A percentile compares a stretch with the other conserved stretches of the same genome.
Conservation (phyloP, 2,888 invertebrate species). For the Candidula unifasciata region DNA sequence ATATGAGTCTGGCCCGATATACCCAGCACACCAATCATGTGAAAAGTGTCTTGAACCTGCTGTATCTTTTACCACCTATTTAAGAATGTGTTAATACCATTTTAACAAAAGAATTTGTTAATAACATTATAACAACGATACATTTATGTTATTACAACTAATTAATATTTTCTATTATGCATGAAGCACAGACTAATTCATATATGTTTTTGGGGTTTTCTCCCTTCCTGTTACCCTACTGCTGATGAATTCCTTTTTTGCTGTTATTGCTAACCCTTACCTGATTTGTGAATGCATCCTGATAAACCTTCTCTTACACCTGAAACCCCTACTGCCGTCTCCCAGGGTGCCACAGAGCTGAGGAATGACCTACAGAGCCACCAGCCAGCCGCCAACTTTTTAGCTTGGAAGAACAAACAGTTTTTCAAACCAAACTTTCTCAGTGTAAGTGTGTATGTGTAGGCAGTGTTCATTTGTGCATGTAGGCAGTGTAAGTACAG, state of each 20-base stretch:
- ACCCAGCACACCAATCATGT: too few species aligned
- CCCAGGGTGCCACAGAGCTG: constrained; percentile 71
- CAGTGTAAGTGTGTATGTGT: constrained; percentile 67
- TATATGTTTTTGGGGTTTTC: too few species aligned
- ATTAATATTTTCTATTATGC: background rate
- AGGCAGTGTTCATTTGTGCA: background rate
- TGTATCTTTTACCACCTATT: too few species aligned
- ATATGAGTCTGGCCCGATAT: too few species aligned
- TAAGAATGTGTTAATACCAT: too few species aligned
- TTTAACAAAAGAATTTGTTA: too few species aligned
- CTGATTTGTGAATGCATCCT: background rate
- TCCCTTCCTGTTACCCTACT: background rate
- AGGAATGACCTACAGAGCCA: constrained; percentile 66
- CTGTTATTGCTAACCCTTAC: background rate
- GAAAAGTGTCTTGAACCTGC: too few species aligned
- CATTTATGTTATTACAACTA: too few species aligned
- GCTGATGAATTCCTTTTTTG: background rate
- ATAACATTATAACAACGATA: too few species aligned
- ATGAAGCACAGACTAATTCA: background rate
- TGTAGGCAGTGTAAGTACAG: too few species aligned
- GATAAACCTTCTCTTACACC: background rate
- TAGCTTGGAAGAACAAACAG: constrained; percentile 75
- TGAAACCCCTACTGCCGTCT: background rate
- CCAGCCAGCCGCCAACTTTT: constrained; percentile 63
- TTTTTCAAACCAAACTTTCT: constrained; percentile 70